Evolutionary conservation across 2,797 vertebrate genomes (phyloP).

Genomic region (Sebastes cheni): DNA sequence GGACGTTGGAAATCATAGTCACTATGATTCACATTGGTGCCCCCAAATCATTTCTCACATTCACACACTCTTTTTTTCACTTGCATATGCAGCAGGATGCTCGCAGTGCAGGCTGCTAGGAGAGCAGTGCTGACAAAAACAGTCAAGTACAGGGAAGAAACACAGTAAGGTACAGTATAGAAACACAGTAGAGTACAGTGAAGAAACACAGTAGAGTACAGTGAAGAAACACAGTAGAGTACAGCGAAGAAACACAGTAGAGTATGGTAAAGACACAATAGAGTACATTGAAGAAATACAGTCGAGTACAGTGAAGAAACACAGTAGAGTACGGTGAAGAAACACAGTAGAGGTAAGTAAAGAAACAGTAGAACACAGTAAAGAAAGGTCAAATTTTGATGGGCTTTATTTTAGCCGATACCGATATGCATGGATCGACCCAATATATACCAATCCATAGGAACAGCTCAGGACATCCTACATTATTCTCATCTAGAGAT

Average conservation of each 20-base stretch:
- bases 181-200: too few relatives aligned
- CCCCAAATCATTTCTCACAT: not conserved
- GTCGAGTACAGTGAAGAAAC: too few relatives aligned
- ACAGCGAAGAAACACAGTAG: too few relatives aligned
- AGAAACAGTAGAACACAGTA: not conserved
- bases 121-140: not conserved
- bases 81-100: not conserved
- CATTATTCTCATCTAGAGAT: not conserved
- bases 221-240: too few relatives aligned
- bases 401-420: not conserved
- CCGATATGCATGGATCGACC: not conserved
- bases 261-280: too few relatives aligned
- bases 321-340: too few relatives aligned
- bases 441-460: not conserved
- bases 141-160: not conserved
- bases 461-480: too few relatives aligned
- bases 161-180: too few relatives aligned
- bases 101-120: not conserved
- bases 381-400: not conserved
- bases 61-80: not conserved
- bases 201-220: too few relatives aligned
- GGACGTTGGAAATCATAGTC: not conserved
- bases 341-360: too few relatives aligned
- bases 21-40: not conserved
- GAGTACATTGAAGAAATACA: too few relatives aligned